A percentile compares a stretch with the other conserved stretches of the same genome.
phyloP scores from a whole-genome alignment of 2,888 invertebrate genomes.

The Chymomyza procnemis region DNA sequence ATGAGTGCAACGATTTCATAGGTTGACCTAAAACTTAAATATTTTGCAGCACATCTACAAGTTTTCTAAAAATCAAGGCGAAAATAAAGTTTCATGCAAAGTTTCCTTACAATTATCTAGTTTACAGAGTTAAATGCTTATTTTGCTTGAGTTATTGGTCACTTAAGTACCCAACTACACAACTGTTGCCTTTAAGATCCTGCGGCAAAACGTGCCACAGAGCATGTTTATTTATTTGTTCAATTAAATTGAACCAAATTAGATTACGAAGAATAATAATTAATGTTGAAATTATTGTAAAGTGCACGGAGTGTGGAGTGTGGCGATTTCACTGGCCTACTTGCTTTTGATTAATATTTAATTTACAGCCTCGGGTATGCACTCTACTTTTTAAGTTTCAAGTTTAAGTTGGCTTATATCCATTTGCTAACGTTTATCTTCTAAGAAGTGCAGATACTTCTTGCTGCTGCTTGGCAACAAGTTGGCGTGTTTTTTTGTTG shows the following conservation, averaged over 20 bases:
- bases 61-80: no score
- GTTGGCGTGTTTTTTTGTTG: background rate
- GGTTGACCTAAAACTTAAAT: no score
- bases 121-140: background rate
- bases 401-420: background rate
- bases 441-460: background rate
- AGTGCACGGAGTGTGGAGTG: background rate
- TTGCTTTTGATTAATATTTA: conserved; percentile 60
- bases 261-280: conserved; percentile 39
- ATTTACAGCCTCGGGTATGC: conserved; percentile 43
- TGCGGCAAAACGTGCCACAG: conserved; percentile 26
- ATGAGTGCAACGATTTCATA: no score
- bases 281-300: conserved; percentile 2
- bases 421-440: conserved; percentile 2
- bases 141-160: background rate
- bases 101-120: no score
- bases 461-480: background rate
- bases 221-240: conserved; percentile 63
- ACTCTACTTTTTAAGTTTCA: conserved; percentile 18
- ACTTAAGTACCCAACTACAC: background rate
- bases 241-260: conserved; percentile 60
- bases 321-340: background rate
- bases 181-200: conserved; percentile 17
- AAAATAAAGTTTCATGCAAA: no score
- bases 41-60: no score